Percentiles rank a stretch among this genome's conserved stretches.
Conservation (phyloP, 2,888 invertebrate genomes). For the Lasioglossum calceatum region DNA sequence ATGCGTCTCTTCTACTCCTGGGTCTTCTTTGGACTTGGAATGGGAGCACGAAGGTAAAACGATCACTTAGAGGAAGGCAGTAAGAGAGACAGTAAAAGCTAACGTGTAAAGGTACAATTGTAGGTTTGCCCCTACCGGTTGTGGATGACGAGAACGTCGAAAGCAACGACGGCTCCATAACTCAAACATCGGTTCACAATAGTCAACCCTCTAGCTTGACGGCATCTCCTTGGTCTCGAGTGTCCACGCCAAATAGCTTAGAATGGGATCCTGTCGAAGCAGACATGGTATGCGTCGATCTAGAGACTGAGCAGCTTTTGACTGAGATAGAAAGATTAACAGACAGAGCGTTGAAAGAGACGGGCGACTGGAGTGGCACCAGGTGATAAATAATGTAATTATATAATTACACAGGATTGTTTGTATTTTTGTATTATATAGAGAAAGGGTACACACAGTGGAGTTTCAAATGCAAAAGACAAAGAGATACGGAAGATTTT, state of each 20-base stretch:
- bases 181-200: constrained; percentile 74
- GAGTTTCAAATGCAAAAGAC: constrained; percentile 35
- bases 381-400: constrained; percentile 76
- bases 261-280: constrained; percentile 89
- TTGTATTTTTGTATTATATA: constrained; percentile 80
- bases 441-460: constrained; percentile 49
- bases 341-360: constrained; percentile 88
- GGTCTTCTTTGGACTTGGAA: constrained; percentile 89
- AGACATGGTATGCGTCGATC: constrained; percentile 86
- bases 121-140: constrained; percentile 74
- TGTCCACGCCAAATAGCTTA: constrained; percentile 88
- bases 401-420: constrained; percentile 65
- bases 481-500: constrained; percentile 57
- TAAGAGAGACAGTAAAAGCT: neutral
- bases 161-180: constrained; percentile 70
- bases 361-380: constrained; percentile 85
- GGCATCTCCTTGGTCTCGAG: constrained; percentile 86
- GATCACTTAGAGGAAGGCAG: neutral
- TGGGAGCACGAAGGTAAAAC: constrained; percentile 88
- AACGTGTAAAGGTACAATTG: neutral
- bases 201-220: constrained; percentile 81
- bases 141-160: constrained; percentile 66
- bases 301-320: constrained; percentile 88
- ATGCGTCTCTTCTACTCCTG: constrained; percentile 86
- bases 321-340: constrained; percentile 89